Evolutionary conservation across 2,888 invertebrate genomes (phyloP).

Genomic region (Eupithecia subumbrata): DNA sequence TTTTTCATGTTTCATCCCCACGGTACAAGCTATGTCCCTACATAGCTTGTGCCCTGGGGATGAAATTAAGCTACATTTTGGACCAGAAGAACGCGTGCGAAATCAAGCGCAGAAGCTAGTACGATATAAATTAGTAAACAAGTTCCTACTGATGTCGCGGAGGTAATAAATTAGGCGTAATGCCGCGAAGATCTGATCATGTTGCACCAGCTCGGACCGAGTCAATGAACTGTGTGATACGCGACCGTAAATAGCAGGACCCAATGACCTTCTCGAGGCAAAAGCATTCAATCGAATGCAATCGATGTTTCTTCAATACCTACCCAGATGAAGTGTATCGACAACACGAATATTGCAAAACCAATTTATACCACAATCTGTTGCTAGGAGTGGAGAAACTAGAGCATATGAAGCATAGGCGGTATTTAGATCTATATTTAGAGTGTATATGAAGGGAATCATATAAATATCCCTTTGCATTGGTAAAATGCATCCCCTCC

Average conservation of each 20-base stretch:
- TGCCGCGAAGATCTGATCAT: background rate
- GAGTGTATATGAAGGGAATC: constrained; percentile 50
- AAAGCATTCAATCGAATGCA: constrained; percentile 73
- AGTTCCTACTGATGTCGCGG: background rate
- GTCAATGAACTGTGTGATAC: constrained; percentile 55
- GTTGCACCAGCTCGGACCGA: constrained; percentile 16
- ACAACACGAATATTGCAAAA: constrained; percentile 38
- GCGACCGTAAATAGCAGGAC: constrained; percentile 67
- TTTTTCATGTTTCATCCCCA: too few relatives aligned
- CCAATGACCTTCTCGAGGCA: constrained; percentile 69
- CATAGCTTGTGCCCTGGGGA: background rate
- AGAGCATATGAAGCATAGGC: background rate
- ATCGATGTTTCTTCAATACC: constrained; percentile 72
- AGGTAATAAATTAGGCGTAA: constrained; percentile 1
- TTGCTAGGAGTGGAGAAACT: constrained; percentile 4
- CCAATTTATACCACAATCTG: constrained; percentile 1
- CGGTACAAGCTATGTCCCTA: too few relatives aligned
- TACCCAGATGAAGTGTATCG: constrained; percentile 38
- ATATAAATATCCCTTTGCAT: constrained; percentile 78
- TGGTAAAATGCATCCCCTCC: constrained; percentile 82
- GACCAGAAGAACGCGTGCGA: background rate
- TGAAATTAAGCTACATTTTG: background rate
- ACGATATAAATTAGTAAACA: background rate
- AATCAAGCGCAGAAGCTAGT: background rate
- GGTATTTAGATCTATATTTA: constrained; percentile 26